Base-by-base conservation (phyloP, 2,797 vertebrate species). In the Mareca strepera region DNA sequence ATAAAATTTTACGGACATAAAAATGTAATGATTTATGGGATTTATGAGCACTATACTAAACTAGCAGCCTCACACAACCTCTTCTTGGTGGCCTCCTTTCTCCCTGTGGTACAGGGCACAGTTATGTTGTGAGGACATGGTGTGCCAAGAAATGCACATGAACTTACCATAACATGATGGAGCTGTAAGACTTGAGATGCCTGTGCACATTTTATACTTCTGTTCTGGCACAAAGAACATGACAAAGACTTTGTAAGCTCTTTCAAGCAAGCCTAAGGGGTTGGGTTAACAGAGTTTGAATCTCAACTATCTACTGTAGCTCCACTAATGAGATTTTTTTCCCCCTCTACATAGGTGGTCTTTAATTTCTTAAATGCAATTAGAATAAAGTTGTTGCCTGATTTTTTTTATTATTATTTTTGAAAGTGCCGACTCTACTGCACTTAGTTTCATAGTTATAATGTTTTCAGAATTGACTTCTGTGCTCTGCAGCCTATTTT, bases 391-490 rank as follows among this genome's bases (percentile, higher is more conserved):
- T 90, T 92, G 85, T 90, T 97, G 96, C 90, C 81, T 91, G 78
- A 86, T 94, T 92, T 90, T 90, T 93, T 96, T 95, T 95, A 95
- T 94, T 48, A 48, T 94, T 96, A 84, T 90, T 90, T 89, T 74
- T 94, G 94, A 96, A 95, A 96, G 75, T 96, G 82, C 82, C 68
- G 55, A 96, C 78, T 93, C 78, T 93, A 78, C 88, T 96, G 94
- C 86, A 79, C 84, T 93, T 84, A 86, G 91, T 93, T 96, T 96
- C 86, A 96, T 89, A 97, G 95, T 81, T 96, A 88, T 83, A 25
- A 70, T 68, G 8, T 94, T 96, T 92, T 88, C 94, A 96, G 92
- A 95, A 95, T 18, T 85, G 72, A 95, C 88, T 90, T 76, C 68
- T 92, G 90, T 90, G 86, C 79, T 96, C 86, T 78, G 58, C 67